These are phyloP conservation scores for Gorsachius magnificus DNA, from an alignment of 2,797 vertebrate genomes.

Conservation along the genomic window DNA sequence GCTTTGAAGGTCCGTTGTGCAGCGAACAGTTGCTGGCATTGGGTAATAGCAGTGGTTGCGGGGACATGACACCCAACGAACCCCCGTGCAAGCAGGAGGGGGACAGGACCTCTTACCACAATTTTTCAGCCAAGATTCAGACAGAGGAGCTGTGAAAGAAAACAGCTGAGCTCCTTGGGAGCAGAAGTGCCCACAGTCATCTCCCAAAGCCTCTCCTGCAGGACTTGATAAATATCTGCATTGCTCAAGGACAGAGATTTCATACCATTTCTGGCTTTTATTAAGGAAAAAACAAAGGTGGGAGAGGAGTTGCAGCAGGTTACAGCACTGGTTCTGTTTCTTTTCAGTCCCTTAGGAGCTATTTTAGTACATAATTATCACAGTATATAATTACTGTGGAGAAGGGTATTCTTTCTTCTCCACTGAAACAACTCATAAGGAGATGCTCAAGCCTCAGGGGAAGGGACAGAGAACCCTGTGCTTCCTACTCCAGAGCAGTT, in stretches of 20 bases:
- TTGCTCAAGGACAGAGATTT: not conserved
- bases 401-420: not conserved
- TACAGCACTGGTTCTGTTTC: not conserved
- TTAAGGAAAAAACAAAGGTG: not conserved
- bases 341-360: not conserved
- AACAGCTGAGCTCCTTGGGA: not conserved
- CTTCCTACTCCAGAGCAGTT: not conserved
- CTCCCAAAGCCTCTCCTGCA: not conserved
- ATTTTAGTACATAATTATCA: not conserved
- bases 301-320: not conserved
- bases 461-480: not conserved
- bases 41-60: not conserved
- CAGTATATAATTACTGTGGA: not conserved
- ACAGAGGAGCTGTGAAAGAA: not conserved
- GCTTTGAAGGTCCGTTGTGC: not conserved
- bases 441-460: not conserved
- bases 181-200: not conserved
- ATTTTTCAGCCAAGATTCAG: not conserved
- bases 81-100: not conserved
- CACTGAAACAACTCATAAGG: not conserved
- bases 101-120: not conserved
- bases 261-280: not conserved
- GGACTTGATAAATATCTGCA: not conserved
- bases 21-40: fast-evolving
- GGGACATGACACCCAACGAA: not conserved